Conservation (phyloP, 2,888 invertebrate species). For the Agrochola macilenta region DNA sequence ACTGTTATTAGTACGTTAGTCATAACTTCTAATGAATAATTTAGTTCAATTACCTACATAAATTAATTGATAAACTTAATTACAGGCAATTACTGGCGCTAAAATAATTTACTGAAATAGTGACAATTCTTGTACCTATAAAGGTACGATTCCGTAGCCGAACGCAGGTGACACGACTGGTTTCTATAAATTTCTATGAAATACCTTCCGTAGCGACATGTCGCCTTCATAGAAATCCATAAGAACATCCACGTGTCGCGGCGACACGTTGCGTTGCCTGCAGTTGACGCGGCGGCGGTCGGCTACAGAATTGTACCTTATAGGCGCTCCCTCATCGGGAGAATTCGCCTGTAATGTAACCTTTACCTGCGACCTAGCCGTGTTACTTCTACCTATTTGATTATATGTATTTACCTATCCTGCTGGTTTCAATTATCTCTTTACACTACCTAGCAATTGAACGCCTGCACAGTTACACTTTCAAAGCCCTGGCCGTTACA, state of each 20-base stretch:
- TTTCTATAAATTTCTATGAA: too few relatives aligned
- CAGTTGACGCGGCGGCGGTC: too few relatives aligned
- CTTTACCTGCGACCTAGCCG: background rate
- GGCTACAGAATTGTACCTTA: too few relatives aligned
- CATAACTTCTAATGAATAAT: constrained; percentile 9
- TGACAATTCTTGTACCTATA: background rate
- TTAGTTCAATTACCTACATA: constrained; percentile 30
- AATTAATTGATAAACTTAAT: constrained; percentile 40
- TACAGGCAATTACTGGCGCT: constrained; percentile 1
- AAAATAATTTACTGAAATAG: background rate
- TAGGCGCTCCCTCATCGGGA: background rate
- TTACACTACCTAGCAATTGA: too few relatives aligned
- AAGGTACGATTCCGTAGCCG: background rate
- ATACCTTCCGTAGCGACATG: too few relatives aligned
- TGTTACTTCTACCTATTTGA: background rate
- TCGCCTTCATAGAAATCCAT: too few relatives aligned
- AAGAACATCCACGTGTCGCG: too few relatives aligned
- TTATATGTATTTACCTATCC: background rate
- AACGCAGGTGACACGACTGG: too few relatives aligned
- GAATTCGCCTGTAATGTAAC: background rate
- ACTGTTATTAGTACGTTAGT: constrained; percentile 22
- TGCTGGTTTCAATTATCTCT: background rate
- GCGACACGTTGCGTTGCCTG: too few relatives aligned
- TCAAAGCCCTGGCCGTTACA: background rate
- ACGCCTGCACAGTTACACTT: background rate